Evolutionary conservation across 2,888 invertebrate genomes (phyloP).

Genomic region (Coenonympha arcania): DNA sequence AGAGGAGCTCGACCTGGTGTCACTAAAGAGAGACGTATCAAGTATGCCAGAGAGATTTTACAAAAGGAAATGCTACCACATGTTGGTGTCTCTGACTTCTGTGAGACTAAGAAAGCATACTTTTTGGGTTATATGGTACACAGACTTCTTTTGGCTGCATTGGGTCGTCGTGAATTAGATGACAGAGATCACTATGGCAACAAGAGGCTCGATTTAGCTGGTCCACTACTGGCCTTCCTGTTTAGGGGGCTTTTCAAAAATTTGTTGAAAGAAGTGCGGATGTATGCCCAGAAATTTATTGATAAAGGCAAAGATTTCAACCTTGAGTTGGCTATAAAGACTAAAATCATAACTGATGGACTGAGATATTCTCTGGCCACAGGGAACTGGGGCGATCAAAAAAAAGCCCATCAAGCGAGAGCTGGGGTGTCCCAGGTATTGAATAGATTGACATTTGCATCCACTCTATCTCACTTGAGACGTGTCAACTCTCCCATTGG

Average conservation of each 20-base stretch:
- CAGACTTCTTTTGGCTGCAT: constrained; percentile 90
- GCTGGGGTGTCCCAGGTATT: constrained; percentile 98
- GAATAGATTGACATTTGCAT: constrained; percentile 98
- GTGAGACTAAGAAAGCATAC: constrained; percentile 99
- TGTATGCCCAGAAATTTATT: constrained; percentile 99
- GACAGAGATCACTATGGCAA: constrained; percentile 99
- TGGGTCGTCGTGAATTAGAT: constrained; percentile 97
- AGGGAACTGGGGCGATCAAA: constrained; percentile 99
- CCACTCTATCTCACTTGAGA: constrained; percentile 97
- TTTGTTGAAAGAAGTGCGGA: constrained; percentile 95
- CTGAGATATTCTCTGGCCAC: constrained; percentile 98
- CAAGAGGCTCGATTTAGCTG: constrained; percentile 97
- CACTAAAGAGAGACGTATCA: constrained; percentile 98
- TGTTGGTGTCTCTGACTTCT: constrained; percentile 99
- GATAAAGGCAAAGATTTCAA: constrained; percentile 99
- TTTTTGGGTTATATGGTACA: constrained; percentile 99
- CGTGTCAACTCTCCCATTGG: constrained; percentile 99
- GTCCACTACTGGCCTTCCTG: constrained; percentile 95
- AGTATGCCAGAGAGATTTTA: constrained; percentile 98
- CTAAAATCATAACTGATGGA: constrained; percentile 98
- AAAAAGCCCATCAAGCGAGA: constrained; percentile 98
- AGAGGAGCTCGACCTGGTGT: constrained; percentile 98
- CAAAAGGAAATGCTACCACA: constrained; percentile 99
- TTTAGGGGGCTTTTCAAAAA: constrained; percentile 98
- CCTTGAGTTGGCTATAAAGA: constrained; percentile 95